These are phyloP conservation scores for Pogonocichla stellata DNA, from an alignment of 2,113 vertebrate genomes.

Conservation along the genomic window DNA sequence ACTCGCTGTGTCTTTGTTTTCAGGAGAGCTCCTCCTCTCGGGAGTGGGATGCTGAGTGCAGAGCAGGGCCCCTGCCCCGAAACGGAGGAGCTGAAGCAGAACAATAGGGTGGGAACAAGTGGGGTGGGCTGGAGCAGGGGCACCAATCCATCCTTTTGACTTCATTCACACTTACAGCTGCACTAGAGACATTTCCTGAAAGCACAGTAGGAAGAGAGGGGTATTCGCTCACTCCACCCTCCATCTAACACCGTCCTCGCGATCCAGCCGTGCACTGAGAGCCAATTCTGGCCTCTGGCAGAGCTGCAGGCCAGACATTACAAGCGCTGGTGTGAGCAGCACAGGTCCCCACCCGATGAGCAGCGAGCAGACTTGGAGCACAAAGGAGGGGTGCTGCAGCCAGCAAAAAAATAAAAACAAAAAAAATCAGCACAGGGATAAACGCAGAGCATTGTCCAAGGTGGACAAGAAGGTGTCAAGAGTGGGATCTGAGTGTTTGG, in stretches of 20 bases:
- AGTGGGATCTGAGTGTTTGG: neutral
- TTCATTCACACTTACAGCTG: conserved; percentile 72
- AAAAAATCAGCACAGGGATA: neutral
- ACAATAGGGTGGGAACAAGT: conserved; percentile 70
- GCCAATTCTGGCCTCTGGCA: conserved; percentile 74
- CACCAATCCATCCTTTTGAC: conserved; percentile 70
- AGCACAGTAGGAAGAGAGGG: conserved; percentile 75
- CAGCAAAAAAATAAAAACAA: neutral
- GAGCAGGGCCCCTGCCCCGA: conserved; percentile 59
- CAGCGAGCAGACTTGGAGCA: conserved; percentile 53
- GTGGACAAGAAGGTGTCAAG: neutral
- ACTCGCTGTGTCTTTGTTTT: conserved; percentile 47
- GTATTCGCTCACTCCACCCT: conserved; percentile 75
- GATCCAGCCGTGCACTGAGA: conserved; percentile 61
- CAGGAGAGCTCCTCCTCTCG: conserved; percentile 43
- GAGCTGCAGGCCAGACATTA: conserved; percentile 76
- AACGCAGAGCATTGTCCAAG: neutral
- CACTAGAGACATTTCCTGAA: conserved; percentile 74
- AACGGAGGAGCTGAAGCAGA: conserved; percentile 61
- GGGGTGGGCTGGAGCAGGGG: conserved; percentile 8
- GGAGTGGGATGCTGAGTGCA: conserved; percentile 37
- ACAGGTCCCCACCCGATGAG: conserved; percentile 72
- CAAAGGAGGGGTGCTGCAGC: conserved; percentile 22
- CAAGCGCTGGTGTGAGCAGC: conserved; percentile 71
- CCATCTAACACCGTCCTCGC: conserved; percentile 51